Evolutionary conservation across 2,888 invertebrate genomes (phyloP).

Genomic region (Bimastos eiseni): DNA sequence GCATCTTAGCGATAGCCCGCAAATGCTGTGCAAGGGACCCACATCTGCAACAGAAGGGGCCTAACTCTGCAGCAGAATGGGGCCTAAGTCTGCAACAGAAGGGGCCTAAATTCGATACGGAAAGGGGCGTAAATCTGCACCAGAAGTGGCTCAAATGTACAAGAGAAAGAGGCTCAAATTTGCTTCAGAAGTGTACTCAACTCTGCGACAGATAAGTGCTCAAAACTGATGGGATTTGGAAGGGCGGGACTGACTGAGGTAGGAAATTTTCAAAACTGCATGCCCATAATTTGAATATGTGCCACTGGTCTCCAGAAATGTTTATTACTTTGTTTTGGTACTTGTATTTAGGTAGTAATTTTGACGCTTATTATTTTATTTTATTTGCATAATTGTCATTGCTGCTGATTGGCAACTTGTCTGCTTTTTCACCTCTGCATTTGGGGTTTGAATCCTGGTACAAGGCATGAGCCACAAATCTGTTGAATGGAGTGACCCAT

Average conservation of each 20-base stretch:
- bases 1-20: not conserved
- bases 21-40: not conserved
- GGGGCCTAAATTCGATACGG: too few species aligned
- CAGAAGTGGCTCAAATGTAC: not conserved
- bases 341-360: not conserved
- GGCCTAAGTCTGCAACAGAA: too few species aligned
- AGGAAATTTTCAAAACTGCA: not conserved
- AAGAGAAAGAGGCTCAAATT: not conserved
- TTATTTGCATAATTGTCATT: not conserved
- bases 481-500: not conserved
- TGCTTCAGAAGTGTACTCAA: not conserved
- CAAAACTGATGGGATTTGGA: too few species aligned
- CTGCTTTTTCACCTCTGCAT: not conserved
- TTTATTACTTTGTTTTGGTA: not conserved
- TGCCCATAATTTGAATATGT: not conserved
- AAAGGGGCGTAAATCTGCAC: too few species aligned
- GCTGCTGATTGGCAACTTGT: not conserved
- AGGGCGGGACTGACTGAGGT: not conserved
- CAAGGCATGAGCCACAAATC: not conserved
- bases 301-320: not conserved
- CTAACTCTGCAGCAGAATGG: too few species aligned
- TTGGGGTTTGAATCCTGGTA: not conserved
- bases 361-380: not conserved
- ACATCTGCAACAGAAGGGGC: not conserved
- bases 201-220: too few species aligned